Base-by-base conservation (phyloP, 37 sponge, comb jelly and placozoan species). In the Geodia barretti region DNA sequence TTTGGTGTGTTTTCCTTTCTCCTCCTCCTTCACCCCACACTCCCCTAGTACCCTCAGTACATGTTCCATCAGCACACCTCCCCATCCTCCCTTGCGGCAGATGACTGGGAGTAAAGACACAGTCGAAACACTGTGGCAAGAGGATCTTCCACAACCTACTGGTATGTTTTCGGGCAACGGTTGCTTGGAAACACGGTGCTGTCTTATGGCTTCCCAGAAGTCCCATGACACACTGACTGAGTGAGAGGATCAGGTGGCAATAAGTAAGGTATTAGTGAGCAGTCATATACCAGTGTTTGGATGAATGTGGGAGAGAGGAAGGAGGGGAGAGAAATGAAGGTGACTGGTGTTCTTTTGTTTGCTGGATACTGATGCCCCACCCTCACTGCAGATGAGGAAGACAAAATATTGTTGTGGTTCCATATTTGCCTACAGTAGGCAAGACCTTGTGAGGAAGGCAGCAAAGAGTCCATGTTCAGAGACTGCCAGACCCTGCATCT, bases 401-500 rank as follows among this genome's bases (percentile, higher is more conserved):
- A 20, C 35, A 70, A 20, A 33, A 24, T 8, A 30, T 29, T 25
- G 67, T 29, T 25, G 26, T 25, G n/a, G 20, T 4, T 64, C 19
- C 29, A 28, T 64, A 31, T 23, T 64, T 64, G 9, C n/a, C 21
- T 31, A 64, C 19, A 30, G n/a, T 23, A 30, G 66, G 66, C 5
- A 14, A 14, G 35, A 77, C 77, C 62, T 77, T 4, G 60, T 63
- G 25, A 59, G 36, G 4, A 77, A 63, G 36, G 77, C 64, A 39
- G 35, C 62, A 60, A 64, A 62, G 25, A 77, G 64, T 33, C 77
- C 64, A 14, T 4, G 59, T 20, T 77, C 64, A 4, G 77, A 77
- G 33, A 77, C 41, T 9, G 77, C 77, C 64, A 77, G 38, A 31
- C 77, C 77, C 14, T 77, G 77, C 17, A 19, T 7, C 5, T 7